A percentile compares a stretch with the other conserved stretches of the same genome.
These are phyloP conservation scores for Pecten maximus DNA, from an alignment of 2,888 invertebrate species.

Conservation along the genomic window DNA sequence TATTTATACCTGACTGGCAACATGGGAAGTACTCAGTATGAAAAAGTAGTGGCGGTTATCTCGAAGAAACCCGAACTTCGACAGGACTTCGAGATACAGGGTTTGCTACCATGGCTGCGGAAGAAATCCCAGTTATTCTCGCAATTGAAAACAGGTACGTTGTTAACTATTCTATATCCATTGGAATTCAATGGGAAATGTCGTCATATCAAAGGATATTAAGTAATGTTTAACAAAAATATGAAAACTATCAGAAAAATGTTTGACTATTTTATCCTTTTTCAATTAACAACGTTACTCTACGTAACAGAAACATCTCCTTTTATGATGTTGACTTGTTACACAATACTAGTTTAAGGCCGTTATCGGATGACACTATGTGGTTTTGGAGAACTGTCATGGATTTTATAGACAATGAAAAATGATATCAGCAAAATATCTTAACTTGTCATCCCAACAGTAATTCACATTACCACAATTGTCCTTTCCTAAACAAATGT, in stretches of 20 bases:
- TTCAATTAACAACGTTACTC: background rate
- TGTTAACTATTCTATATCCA: background rate
- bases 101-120: slow-evolving; percentile 75
- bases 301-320: too few species aligned
- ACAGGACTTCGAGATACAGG: slow-evolving; percentile 76
- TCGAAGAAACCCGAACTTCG: slow-evolving; percentile 70
- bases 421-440: background rate
- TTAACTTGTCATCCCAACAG: too few species aligned
- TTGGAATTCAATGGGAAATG: too few species aligned
- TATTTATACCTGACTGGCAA: background rate
- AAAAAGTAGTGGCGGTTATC: slow-evolving; percentile 73
- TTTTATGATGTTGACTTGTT: background rate
- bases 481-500: too few species aligned
- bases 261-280: background rate
- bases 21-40: slow-evolving; percentile 51
- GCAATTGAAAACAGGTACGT: slow-evolving; percentile 75
- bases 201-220: too few species aligned
- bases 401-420: background rate
- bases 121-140: slow-evolving; percentile 75
- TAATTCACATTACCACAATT: too few species aligned
- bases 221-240: too few species aligned
- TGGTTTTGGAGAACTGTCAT: background rate
- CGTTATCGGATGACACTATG: background rate
- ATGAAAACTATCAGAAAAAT: background rate
- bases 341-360: background rate